A percentile compares a stretch with the other conserved stretches of the same genome.
Conservation (phyloP, 1,140 invertebrate species). For the Ladona fulva region DNA sequence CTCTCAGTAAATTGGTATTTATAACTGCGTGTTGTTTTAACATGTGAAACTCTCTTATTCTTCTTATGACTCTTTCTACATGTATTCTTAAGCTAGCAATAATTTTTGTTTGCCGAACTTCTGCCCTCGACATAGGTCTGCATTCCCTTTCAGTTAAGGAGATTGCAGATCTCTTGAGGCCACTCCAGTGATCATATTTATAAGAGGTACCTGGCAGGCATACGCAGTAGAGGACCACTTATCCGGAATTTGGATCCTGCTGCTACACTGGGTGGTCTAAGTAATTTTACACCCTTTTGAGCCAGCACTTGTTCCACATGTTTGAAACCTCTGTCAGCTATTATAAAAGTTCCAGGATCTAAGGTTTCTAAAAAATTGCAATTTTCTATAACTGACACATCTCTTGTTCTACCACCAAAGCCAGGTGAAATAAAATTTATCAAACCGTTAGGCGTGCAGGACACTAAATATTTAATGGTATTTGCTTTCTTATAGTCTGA, state of each 20-base stretch:
- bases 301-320: constrained; percentile 27
- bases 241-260: constrained; percentile 25
- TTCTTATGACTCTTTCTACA: constrained; percentile 33
- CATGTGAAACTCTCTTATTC: constrained; percentile 33
- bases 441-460: constrained; percentile 35
- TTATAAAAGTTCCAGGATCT: constrained; percentile 24
- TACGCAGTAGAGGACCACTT: constrained; percentile 30
- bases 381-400: constrained; percentile 32
- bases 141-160: too few relatives aligned
- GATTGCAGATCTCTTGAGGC: too few relatives aligned
- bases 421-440: constrained; percentile 36
- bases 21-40: constrained; percentile 34
- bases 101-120: constrained; percentile 32
- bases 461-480: constrained; percentile 36
- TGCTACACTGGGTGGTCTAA: constrained; percentile 35
- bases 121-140: too few relatives aligned
- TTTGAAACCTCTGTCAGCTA: constrained; percentile 37
- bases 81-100: constrained; percentile 36
- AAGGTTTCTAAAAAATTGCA: constrained; percentile 29
- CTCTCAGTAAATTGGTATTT: too few relatives aligned
- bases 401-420: constrained; percentile 33
- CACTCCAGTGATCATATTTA: too few relatives aligned
- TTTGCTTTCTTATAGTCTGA: constrained; percentile 38
- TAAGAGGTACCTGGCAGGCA: too few relatives aligned
- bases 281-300: constrained; percentile 27